phyloP scores from a whole-genome alignment of 2,113 vertebrate genomes.

The Catagonus wagneri region DNA sequence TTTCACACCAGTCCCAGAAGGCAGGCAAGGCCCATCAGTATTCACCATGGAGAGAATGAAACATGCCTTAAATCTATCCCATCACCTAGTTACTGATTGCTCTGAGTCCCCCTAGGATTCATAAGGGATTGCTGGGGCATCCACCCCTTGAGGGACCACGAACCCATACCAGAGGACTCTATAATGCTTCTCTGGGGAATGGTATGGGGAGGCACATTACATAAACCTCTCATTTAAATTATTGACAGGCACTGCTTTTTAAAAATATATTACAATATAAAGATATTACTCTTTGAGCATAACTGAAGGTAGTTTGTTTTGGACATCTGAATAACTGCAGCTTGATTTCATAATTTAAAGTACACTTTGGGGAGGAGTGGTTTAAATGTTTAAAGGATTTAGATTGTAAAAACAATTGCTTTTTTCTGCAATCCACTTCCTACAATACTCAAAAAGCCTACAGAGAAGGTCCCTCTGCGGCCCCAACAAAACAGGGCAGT shows the following conservation, averaged over 20 bases:
- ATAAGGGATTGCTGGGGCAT: background rate
- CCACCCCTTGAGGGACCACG: fast-evolving
- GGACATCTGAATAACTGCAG: background rate
- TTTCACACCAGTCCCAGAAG: background rate
- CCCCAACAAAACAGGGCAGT: background rate
- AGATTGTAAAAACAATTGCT: background rate
- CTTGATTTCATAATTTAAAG: slow-evolving; percentile 19
- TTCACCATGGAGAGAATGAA: background rate
- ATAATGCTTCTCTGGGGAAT: background rate
- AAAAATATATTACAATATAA: background rate
- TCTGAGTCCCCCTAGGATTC: background rate
- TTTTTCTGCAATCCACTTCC: background rate
- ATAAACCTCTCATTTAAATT: background rate
- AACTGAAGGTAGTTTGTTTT: slow-evolving; percentile 13
- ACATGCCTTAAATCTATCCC: background rate
- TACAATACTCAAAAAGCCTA: background rate
- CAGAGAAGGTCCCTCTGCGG: background rate
- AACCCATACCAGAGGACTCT: background rate
- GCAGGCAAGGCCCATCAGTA: background rate
- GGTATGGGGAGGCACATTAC: background rate
- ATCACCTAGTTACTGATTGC: background rate
- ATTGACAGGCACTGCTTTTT: background rate
- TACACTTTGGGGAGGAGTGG: background rate
- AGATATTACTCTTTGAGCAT: background rate
- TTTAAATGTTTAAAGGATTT: slow-evolving; percentile 47